Conservation (phyloP, 2,888 invertebrate genomes). For the Drosophila buzzatii region DNA sequence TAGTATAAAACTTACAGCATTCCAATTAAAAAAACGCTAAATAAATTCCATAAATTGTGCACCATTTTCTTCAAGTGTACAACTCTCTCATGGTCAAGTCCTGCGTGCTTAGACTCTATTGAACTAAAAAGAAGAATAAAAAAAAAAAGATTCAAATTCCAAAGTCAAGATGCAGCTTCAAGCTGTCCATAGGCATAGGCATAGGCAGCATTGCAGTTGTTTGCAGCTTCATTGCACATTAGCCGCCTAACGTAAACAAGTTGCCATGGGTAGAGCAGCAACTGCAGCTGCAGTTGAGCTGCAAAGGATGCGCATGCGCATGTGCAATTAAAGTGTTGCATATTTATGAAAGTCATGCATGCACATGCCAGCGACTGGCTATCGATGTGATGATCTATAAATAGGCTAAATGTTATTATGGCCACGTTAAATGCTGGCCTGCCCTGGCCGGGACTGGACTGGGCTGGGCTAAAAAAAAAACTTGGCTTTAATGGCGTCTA, state of each 20-base stretch:
- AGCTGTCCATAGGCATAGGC: constrained; percentile 4
- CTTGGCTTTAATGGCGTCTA: constrained; percentile 59
- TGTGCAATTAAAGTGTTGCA: constrained; percentile 72
- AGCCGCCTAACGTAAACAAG: constrained; percentile 19
- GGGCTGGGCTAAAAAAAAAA: constrained; percentile 3
- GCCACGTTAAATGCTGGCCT: constrained; percentile 6
- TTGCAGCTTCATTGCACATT: constrained; percentile 20
- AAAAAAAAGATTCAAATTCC: constrained; percentile 2
- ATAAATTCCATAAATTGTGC: not conserved
- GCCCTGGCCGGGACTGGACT: not conserved
- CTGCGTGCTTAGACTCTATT: constrained; percentile 19
- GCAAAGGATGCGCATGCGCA: constrained; percentile 39
- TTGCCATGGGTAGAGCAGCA: not conserved
- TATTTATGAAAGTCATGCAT: constrained; percentile 73
- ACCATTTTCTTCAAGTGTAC: constrained; percentile 3
- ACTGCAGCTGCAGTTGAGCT: not conserved
- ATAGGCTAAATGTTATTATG: constrained; percentile 37
- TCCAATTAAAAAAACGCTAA: not conserved
- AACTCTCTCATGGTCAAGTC: not conserved
- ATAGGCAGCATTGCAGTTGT: not conserved
- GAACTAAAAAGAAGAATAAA: not conserved
- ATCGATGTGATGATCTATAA: constrained; percentile 44
- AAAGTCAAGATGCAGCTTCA: not conserved
- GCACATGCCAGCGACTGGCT: constrained; percentile 25
- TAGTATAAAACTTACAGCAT: too few relatives aligned